phyloP scores from a whole-genome alignment of 1,140 invertebrate species.

The Atta texana region DNA sequence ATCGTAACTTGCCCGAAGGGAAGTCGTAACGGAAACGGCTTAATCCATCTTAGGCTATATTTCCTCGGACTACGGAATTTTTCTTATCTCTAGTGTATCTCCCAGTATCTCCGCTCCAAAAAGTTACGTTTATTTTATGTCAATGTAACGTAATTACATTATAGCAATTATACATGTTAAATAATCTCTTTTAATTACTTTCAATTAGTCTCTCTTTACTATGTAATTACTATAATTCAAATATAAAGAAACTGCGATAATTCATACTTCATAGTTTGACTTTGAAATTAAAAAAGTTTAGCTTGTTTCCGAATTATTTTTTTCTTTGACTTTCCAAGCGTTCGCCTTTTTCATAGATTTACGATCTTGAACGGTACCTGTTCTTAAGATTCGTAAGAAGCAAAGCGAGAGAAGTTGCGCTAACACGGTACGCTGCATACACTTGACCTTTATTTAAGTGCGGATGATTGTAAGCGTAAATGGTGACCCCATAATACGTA shows the following conservation, averaged over 20 bases:
- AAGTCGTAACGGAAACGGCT: constrained; percentile 41
- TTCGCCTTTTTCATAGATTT: neutral
- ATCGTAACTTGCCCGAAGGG: constrained; percentile 51
- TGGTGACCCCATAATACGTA: constrained; percentile 75
- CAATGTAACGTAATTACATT: neutral
- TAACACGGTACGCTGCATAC: constrained; percentile 76
- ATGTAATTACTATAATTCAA: neutral
- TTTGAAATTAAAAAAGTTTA: constrained; percentile 25
- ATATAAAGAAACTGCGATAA: constrained; percentile 5
- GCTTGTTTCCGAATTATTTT: neutral
- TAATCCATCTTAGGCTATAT: neutral
- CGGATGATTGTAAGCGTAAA: constrained; percentile 78
- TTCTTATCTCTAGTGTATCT: neutral
- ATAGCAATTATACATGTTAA: neutral
- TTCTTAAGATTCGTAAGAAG: constrained; percentile 54
- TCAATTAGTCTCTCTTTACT: neutral
- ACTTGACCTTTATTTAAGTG: constrained; percentile 84
- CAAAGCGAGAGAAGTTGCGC: constrained; percentile 66
- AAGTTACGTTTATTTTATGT: neutral
- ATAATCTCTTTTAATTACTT: constrained; percentile 14
- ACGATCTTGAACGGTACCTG: neutral
- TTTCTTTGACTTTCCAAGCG: neutral
- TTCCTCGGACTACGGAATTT: neutral
- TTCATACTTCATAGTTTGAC: constrained; percentile 8
- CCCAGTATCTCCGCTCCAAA: neutral